A percentile compares a stretch with the other conserved stretches of the same genome.
These are phyloP conservation scores for Prinia subflava DNA, from an alignment of 2,113 vertebrate genomes.

Conservation along the genomic window DNA sequence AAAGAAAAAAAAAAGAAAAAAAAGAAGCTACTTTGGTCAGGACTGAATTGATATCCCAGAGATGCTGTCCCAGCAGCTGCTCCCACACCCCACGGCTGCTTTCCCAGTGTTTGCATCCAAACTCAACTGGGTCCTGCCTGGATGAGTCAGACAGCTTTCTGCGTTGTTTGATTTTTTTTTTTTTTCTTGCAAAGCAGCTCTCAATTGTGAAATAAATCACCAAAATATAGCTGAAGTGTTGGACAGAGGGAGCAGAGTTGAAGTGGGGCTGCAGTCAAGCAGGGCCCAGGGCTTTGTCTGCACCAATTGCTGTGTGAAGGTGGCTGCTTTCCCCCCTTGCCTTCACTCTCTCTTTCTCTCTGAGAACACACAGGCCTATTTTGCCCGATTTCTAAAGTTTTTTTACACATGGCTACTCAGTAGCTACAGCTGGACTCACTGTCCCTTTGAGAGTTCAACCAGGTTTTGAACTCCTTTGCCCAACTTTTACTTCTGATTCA, in stretches of 20 bases:
- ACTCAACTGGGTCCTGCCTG: neutral
- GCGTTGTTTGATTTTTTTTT: neutral
- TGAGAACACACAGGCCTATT: neutral
- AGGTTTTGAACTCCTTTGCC: slow-evolving; percentile 18
- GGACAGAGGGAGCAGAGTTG: neutral
- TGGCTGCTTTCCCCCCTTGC: neutral
- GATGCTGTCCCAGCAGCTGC: neutral
- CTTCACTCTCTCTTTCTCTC: neutral
- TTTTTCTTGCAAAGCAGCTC: neutral
- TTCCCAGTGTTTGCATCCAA: neutral
- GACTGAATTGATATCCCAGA: neutral
- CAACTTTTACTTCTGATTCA: neutral
- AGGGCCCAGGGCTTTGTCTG: neutral
- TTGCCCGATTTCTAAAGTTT: neutral
- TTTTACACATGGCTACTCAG: neutral
- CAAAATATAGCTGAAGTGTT: neutral
- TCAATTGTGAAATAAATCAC: slow-evolving; percentile 19
- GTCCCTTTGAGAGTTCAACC: neutral
- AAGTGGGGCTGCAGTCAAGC: neutral
- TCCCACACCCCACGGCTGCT: neutral
- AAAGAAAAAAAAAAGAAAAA: neutral
- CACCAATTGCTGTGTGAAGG: neutral
- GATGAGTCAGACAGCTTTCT: neutral
- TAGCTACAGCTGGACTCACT: neutral
- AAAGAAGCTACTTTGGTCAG: neutral